Evolutionary conservation across 2,888 invertebrate genomes (phyloP).

Genomic region (Cheilosia soror): DNA sequence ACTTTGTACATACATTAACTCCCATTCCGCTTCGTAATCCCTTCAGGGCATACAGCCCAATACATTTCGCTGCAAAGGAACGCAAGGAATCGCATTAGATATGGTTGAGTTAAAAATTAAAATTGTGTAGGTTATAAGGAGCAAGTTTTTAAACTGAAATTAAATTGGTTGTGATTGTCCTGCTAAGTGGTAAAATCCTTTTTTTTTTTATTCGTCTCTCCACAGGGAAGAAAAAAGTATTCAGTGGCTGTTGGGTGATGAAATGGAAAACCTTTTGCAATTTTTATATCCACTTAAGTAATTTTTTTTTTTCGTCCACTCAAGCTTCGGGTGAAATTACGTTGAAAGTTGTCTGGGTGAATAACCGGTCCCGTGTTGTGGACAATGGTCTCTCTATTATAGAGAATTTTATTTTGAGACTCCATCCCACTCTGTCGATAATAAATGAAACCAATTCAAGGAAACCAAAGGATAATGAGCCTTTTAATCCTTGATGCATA

Average conservation of each 20-base stretch:
- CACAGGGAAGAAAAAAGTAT: background rate
- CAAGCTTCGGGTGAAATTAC: slow-evolving; percentile 30
- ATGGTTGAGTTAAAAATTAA: slow-evolving; percentile 72
- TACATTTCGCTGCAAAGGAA: slow-evolving; percentile 20
- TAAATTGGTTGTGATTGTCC: slow-evolving; percentile 73
- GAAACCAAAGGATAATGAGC: slow-evolving; percentile 38
- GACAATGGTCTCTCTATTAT: background rate
- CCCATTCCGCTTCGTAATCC: slow-evolving; percentile 42
- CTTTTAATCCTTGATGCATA: slow-evolving; percentile 35
- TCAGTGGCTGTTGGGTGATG: slow-evolving; percentile 62
- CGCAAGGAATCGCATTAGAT: slow-evolving; percentile 54
- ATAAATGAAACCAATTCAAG: background rate
- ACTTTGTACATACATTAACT: slow-evolving; percentile 44
- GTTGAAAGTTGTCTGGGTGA: slow-evolving; percentile 6
- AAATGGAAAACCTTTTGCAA: slow-evolving; percentile 70
- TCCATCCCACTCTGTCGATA: background rate
- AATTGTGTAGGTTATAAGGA: slow-evolving; percentile 71
- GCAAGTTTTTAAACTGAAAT: slow-evolving; percentile 72
- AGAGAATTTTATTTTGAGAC: background rate
- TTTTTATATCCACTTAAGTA: slow-evolving; percentile 69
- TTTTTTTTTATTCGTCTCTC: slow-evolving; percentile 20
- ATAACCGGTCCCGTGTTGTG: background rate
- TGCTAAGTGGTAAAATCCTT: slow-evolving; percentile 68
- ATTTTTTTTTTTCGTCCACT: slow-evolving; percentile 30
- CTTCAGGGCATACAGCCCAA: slow-evolving; percentile 29